Evolutionary conservation across 2,113 vertebrate species (phyloP), one percentile per base, ranked within the genome.

Genomic region (Typhlomys cinereus): DNA sequence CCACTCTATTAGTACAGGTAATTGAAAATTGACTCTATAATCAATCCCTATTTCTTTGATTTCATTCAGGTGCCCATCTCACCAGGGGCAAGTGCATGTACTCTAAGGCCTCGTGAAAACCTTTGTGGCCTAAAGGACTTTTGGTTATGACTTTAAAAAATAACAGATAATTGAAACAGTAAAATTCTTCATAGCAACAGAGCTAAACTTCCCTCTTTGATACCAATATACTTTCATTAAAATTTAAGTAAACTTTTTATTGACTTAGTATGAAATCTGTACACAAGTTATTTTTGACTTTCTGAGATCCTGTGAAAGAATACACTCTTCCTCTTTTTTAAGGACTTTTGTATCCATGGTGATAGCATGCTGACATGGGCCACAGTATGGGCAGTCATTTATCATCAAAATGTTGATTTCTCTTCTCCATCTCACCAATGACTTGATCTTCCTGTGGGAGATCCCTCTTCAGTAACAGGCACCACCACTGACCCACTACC

Each of bases 21-120:
- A 97, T 96, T 95, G 94, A 95, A 96, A 96, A 94, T 96, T 96
- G 95, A 95, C 94, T 96, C 90, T 91, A n/a, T 89, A 96, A 94
- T 97, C 95, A 95, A 95, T 96, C 74, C 90, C 82, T 46, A 84
- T 96, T 90, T 89, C 85, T 95, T 95, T 97, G 78, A 95, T 91
- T 96, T 94, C 95, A 92, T 95, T 94, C 94, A 86, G 83, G 88
- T 76, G 39, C 85, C 29, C 66, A 90, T 67, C 75, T 95, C 85
- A 92, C 59, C 46, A 27, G 82, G 62, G n/a, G 21, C 31, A 46
- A 15, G 62, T 36, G 25, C 57, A 92, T 61, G 41, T 3, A 64
- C 27, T 88, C 48, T 8, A 29, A 36, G 39, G 73, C 70, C 36
- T 90, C 86, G 50, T 34, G 85, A 93, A 91, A 78, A 70, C 74